Evolutionary conservation across 2,797 vertebrate genomes (phyloP).

Genomic region (Aselliscus stoliczkanus): DNA sequence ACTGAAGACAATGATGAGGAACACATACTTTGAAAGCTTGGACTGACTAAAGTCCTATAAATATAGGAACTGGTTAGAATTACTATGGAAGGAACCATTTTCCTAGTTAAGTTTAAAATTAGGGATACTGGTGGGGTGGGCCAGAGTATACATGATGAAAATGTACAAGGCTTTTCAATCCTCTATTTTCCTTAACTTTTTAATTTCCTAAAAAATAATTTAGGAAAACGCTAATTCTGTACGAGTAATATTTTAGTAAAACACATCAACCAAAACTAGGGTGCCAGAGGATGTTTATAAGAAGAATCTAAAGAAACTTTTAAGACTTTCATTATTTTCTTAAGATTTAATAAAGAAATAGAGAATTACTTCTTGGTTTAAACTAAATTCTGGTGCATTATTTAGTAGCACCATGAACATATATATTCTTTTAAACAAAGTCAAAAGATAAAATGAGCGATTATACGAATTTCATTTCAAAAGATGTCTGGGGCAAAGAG

Average conservation of each 20-base stretch:
- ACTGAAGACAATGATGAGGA: conserved; percentile 72
- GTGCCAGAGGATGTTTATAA: conserved; percentile 14
- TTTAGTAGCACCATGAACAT: not conserved
- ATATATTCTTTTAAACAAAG: conserved; percentile 25
- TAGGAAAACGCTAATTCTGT: conserved; percentile 13
- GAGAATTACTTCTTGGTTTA: conserved; percentile 6
- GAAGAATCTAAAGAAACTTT: conserved; percentile 1
- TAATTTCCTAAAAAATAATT: conserved; percentile 28
- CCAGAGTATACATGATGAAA: conserved; percentile 8
- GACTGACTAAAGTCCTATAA: conserved; percentile 47
- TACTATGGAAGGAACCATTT: not conserved
- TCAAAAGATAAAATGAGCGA: conserved; percentile 37
- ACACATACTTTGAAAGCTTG: conserved; percentile 59
- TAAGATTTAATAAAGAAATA: conserved; percentile 17
- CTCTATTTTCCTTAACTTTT: conserved; percentile 37
- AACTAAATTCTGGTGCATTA: conserved; percentile 11
- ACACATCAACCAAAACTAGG: conserved; percentile 34
- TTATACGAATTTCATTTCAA: conserved; percentile 1
- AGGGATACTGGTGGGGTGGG: not conserved
- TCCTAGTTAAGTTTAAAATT: conserved; percentile 41
- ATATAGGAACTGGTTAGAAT: conserved; percentile 22
- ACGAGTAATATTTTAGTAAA: conserved; percentile 15
- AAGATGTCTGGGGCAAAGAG: conserved; percentile 18
- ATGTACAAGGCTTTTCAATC: conserved; percentile 8
- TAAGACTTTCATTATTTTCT: conserved; percentile 17